Evolutionary conservation across 2,797 vertebrate genomes (phyloP), one percentile per base, ranked within the genome.

Genomic region (Pseudotriccus pelzelni): DNA sequence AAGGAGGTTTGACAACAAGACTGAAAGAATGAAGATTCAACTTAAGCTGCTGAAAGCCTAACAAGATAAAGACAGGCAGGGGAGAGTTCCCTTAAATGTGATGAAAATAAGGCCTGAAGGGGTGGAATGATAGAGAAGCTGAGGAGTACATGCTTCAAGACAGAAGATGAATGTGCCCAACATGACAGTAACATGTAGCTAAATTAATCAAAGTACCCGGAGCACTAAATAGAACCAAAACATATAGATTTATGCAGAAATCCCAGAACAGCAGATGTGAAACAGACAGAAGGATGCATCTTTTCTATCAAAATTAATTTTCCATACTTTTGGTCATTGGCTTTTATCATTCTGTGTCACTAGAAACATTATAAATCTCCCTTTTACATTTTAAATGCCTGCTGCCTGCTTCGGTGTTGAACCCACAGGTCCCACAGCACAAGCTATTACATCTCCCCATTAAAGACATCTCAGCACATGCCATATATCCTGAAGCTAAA

Each of bases 141-240:
- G 98, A 98, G 97, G 96, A 98, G 97, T 97, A 97, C 98, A 98
- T 97, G 97, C 97, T 97, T 97, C 96, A 97, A 97, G 98, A 98
- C 98, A 98, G 97, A 97, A 97, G 98, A 98, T 97, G 97, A 98
- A 98, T 97, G 98, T 98, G 97, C 97, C 94, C 97, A 98, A 98
- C 98, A 98, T 99, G 98, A 99, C 99, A 99, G 98, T 98, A 98
- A 98, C 98, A 98, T 97, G 97, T 92, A 96, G 97, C 98, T 98
- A 98, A 98, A 99, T 99, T 99, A 99, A 98, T 98, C 97, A 96
- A 97, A 97, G 96, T 90, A 97, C 96, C 92, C 83, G 76, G 94
- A 91, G 95, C 95, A 90, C 90, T 92, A 97, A 97, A 97, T 5
- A 18, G 90, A 93, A 91, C 72, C 76, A 92, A 97, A 97, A 93